Evolutionary conservation across 1,140 invertebrate species (phyloP).

Genomic region (Dreissena polymorpha): DNA sequence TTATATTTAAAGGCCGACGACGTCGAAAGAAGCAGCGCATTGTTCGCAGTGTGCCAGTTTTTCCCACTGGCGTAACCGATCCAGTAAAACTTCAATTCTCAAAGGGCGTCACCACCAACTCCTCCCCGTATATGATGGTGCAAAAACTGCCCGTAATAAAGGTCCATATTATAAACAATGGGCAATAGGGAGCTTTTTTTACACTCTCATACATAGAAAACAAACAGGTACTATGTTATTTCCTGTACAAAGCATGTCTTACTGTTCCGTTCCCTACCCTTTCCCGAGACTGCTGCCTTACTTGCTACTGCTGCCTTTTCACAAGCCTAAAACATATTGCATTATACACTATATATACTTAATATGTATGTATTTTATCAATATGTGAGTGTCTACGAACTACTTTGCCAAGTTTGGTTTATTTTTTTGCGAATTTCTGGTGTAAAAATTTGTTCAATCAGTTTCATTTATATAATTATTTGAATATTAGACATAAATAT

Average conservation of each 20-base stretch:
- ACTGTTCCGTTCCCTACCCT: neutral
- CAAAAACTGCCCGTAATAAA: slow-evolving; percentile 58
- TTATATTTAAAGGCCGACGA: slow-evolving; percentile 55
- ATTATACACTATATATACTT: too few species aligned
- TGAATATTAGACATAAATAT: too few species aligned
- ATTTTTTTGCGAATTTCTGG: too few species aligned
- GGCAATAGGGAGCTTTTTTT: slow-evolving; percentile 34
- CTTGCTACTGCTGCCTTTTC: too few species aligned
- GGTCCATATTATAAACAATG: slow-evolving; percentile 56
- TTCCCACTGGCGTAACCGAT: slow-evolving; percentile 31
- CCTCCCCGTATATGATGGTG: slow-evolving; percentile 57
- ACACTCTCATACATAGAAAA: slow-evolving; percentile 37
- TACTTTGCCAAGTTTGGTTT: too few species aligned
- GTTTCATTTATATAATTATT: too few species aligned
- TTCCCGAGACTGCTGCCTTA: too few species aligned
- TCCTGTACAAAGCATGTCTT: slow-evolving; percentile 57
- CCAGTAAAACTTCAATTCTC: slow-evolving; percentile 56
- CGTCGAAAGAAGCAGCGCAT: slow-evolving; percentile 47
- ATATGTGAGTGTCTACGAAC: too few species aligned
- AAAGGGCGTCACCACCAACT: slow-evolving; percentile 39
- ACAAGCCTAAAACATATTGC: too few species aligned
- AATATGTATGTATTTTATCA: too few species aligned
- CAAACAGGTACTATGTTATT: slow-evolving; percentile 30
- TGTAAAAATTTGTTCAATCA: too few species aligned
- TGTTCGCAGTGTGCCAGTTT: slow-evolving; percentile 44